These are phyloP conservation scores for Typhlomys cinereus DNA, from an alignment of 2,113 vertebrate species.

Conservation along the genomic window DNA sequence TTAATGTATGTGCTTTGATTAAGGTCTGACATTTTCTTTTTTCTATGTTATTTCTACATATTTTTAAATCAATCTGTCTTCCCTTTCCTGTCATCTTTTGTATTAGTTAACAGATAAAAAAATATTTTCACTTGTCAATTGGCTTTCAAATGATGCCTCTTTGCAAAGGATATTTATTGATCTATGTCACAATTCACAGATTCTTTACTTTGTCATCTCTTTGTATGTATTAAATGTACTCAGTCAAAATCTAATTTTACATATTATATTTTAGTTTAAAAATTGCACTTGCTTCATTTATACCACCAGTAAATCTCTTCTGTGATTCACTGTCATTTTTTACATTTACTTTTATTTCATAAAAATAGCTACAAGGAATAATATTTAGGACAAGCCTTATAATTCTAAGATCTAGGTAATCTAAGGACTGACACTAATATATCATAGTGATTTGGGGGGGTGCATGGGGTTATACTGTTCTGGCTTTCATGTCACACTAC, in stretches of 20 bases:
- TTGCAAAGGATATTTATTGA: neutral
- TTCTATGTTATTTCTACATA: neutral
- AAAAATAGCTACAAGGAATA: neutral
- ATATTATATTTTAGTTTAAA: neutral
- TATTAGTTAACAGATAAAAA: slow-evolving; percentile 3
- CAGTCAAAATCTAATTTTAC: neutral
- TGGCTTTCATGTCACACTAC: neutral
- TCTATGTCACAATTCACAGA: neutral
- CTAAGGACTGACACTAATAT: neutral
- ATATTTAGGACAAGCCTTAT: neutral
- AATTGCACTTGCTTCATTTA: neutral
- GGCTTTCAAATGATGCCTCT: neutral
- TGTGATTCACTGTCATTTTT: neutral
- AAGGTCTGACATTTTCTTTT: neutral
- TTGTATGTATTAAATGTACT: neutral
- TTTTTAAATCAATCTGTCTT: neutral
- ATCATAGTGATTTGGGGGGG: neutral
- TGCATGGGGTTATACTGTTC: neutral
- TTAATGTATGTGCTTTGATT: neutral
- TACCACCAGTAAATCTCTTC: neutral
- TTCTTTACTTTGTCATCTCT: neutral
- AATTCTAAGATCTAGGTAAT: neutral
- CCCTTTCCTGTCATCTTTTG: neutral
- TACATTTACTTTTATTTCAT: neutral
- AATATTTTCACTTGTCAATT: neutral